These are phyloP conservation scores for Notocelia uddmanniana DNA, from an alignment of 2,888 invertebrate genomes.

Conservation along the genomic window DNA sequence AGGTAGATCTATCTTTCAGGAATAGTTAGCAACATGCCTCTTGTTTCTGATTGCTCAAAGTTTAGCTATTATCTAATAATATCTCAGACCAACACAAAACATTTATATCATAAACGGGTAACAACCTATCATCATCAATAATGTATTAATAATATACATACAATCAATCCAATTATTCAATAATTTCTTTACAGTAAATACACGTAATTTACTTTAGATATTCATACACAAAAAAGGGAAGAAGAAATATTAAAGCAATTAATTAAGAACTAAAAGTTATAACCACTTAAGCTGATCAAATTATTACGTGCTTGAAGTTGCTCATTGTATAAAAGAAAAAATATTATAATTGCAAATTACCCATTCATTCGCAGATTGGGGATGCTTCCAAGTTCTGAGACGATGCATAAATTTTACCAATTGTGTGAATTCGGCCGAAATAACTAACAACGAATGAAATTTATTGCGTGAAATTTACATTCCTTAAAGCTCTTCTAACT, in stretches of 20 bases:
- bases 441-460: conserved; percentile 73
- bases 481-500: conserved; percentile 52
- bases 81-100: too few species aligned
- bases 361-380: conserved; percentile 53
- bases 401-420: conserved; percentile 69
- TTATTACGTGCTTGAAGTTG: conserved; percentile 21
- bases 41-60: too few species aligned
- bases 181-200: too few species aligned
- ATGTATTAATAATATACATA: too few species aligned
- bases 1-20: too few species aligned
- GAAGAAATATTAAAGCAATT: neutral
- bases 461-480: conserved; percentile 68
- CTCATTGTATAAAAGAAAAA: conserved; percentile 42
- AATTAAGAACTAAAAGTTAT: conserved; percentile 10
- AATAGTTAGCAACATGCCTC: too few species aligned
- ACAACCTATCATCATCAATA: too few species aligned
- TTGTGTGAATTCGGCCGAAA: conserved; percentile 71
- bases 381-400: conserved; percentile 61
- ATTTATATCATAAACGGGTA: too few species aligned
- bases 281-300: conserved; percentile 30
- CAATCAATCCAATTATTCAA: too few species aligned
- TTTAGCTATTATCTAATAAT: too few species aligned
- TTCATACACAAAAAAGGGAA: neutral
- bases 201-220: too few species aligned
- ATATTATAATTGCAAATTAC: conserved; percentile 60